phyloP scores from a whole-genome alignment of 2,888 invertebrate species.

The Urechis unicinctus region DNA sequence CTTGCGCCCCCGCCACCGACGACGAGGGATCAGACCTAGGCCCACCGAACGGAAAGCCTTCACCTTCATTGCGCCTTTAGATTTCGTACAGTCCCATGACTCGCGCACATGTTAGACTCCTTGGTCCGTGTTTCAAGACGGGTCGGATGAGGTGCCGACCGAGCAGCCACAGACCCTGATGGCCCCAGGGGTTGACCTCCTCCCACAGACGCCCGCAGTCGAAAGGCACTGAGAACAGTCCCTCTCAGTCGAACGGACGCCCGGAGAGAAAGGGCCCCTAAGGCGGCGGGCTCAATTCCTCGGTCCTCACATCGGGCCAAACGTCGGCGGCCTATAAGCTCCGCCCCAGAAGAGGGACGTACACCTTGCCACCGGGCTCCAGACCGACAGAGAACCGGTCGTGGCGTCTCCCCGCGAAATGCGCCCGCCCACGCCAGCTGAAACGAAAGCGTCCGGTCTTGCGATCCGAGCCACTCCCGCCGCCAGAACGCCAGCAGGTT shows the following conservation, averaged over 20 bases:
- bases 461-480: too few species aligned
- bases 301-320: neutral
- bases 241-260: conserved; percentile 11
- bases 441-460: conserved; percentile 18
- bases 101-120: conserved; percentile 68
- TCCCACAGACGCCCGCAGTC: too few species aligned
- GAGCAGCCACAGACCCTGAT: conserved; percentile 32
- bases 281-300: neutral
- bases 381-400: conserved; percentile 25
- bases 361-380: conserved; percentile 18
- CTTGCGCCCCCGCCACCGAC: conserved; percentile 51
- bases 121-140: conserved; percentile 75
- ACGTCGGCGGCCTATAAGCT: too few species aligned
- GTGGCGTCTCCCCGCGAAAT: conserved; percentile 23
- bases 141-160: conserved; percentile 52
- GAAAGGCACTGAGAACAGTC: conserved; percentile 19
- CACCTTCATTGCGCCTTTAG: conserved; percentile 65
- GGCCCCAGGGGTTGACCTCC: neutral
- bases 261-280: conserved; percentile 6
- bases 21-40: conserved; percentile 14
- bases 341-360: too few species aligned
- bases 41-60: conserved; percentile 55
- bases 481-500: conserved; percentile 2
- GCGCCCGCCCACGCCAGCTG: conserved; percentile 11
- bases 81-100: conserved; percentile 60